Evolutionary conservation across 2,797 vertebrate species (phyloP), one percentile per base, ranked within the genome.

Genomic region (Sebastes wilsoni): DNA sequence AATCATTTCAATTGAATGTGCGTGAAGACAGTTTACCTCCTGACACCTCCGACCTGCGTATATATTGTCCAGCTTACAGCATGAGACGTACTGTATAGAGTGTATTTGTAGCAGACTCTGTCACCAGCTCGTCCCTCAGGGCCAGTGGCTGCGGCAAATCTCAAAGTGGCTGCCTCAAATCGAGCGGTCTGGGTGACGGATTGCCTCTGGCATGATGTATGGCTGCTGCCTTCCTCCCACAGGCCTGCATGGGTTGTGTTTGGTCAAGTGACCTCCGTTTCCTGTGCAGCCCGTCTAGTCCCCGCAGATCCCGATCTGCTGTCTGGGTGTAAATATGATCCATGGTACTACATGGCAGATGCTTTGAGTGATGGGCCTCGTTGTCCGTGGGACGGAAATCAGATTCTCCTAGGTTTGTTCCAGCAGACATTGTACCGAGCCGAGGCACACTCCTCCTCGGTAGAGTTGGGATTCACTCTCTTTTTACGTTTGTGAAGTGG

Each of bases 251-350:
- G 75, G 80, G 67, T 72, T 85, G 87, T 89, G 81, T 90, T 92
- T 92, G 90, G 93, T 90, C 92, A 93, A 92, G 93, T 93, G 91
- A 93, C 92, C 93, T 91, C 87, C 66, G n/a, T 81, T 87, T 93
- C 87, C 87, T 36, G 85, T 80, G 86, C 83, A 72, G 73, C 81
- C 65, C 52, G 18, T 54, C 54, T 42, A 54, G 85, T 90, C 91
- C 90, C 92, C 75, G 72, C 81, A 89, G 91, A 52, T 49, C 84
- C 77, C 46, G 46, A 87, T 91, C 81, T 74, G 84, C 86, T 90
- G 87, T 86, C 83, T 54, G 80, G 79, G 81, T 87, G 89, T 92
- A 94, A 95, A 95, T 93, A 94, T 91, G 91, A 93, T 92, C 88
- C 87, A 92, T 87, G 77, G 69, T 8, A 46, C 72, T n/a, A 62